Base-by-base conservation (phyloP, 92 coral and sea anemone genomes). In the Metridium senile region DNA sequence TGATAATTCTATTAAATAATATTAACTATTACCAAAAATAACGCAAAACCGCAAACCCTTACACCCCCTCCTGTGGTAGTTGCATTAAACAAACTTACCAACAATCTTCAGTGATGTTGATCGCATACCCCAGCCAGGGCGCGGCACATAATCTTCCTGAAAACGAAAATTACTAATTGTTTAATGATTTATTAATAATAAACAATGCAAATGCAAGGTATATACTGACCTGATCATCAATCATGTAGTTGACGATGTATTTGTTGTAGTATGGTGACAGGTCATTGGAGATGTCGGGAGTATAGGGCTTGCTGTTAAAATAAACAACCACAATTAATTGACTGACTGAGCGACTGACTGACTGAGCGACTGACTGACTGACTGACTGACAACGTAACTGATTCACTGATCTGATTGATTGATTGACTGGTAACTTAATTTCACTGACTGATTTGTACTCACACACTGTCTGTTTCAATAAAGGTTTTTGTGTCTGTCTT, bases 101-200 rank as follows among this genome's bases (percentile, higher is more conserved):
- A 91, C 97, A 83, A 87, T 85, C 43, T 85, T 66, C 1, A 91
- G 82, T 18, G 97, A 72, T 25, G 92, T 87, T 26, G 97, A 84
- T 76, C 97, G 78, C 65, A 84, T 86, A 20, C 97, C 93, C 81
- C 89, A 91, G 39, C 97, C 97, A 0, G 90, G 87, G 34, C 97
- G 75, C 6, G 89, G 89, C 70, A 91, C 83, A 47, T 79, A 58
- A 63, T 81, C 86, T 43, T 85, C 90, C 97, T 91, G 63, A 21
- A 77, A 77, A 2, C 45, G 64, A 29, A 7, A 28, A 4, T 39
- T 39, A 21, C 58, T 33, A 20, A 27, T 28, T 11, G 35, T 0
- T 9, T 52, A n/a, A 52, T 18, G 9, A n/a, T 65, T 27, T 10
- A 13, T 7, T 28, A 28, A 65, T 18, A n/a, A 18, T n/a, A 65